These are phyloP conservation scores for Hapalemur alaotrensis DNA, from an alignment of 2,797 vertebrate species.

Conservation along the genomic window DNA sequence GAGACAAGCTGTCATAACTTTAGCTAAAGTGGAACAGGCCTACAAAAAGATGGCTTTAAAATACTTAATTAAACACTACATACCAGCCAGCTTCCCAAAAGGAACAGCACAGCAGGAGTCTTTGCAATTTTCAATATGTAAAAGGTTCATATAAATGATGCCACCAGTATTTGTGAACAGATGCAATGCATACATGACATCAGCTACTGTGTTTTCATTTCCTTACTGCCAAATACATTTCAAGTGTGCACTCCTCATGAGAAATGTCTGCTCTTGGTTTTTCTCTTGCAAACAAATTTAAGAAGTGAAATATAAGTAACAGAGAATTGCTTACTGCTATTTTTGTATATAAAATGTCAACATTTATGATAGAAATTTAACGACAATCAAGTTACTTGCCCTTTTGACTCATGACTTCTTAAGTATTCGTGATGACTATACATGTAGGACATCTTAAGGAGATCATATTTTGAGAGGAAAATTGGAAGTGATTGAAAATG, in stretches of 20 bases:
- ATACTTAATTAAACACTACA: constrained; percentile 65
- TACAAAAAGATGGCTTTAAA: constrained; percentile 60
- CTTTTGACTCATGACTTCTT: not conserved
- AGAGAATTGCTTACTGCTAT: constrained; percentile 17
- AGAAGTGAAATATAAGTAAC: constrained; percentile 15
- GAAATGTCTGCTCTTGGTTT: constrained; percentile 6
- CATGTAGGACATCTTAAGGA: not conserved
- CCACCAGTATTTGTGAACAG: constrained; percentile 30
- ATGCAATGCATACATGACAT: not conserved
- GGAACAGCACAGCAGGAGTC: constrained; percentile 24
- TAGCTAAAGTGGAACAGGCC: constrained; percentile 65
- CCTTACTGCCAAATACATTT: constrained; percentile 5
- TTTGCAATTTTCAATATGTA: constrained; percentile 50
- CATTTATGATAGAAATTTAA: not conserved
- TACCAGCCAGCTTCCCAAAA: constrained; percentile 56
- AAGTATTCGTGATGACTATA: not conserved
- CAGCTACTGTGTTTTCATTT: not conserved
- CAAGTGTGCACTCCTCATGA: not conserved
- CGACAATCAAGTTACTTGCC: not conserved
- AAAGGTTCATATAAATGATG: constrained; percentile 20
- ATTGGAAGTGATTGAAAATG: not conserved
- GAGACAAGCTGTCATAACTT: constrained; percentile 70
- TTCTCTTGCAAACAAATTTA: constrained; percentile 42
- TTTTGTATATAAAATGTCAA: not conserved
- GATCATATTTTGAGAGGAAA: not conserved